phyloP scores from a whole-genome alignment of 2,113 vertebrate genomes.

The Sceloporus undulatus region DNA sequence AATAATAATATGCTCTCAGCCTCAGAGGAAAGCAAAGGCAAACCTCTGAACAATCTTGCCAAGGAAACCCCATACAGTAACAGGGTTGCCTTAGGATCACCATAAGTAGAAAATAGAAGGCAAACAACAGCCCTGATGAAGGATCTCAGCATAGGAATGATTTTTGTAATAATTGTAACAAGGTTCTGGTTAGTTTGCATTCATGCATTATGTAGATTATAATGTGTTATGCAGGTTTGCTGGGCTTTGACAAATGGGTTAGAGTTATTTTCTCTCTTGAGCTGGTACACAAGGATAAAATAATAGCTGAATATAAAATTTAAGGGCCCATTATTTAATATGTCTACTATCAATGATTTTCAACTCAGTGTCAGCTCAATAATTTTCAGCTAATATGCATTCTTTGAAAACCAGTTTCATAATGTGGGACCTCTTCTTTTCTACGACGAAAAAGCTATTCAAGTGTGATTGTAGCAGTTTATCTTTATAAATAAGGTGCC shows the following conservation, averaged over 20 bases:
- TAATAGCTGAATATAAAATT: slow-evolving; percentile 27
- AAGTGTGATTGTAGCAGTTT: slow-evolving; percentile 25
- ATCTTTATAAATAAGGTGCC: background rate
- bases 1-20: too few species aligned
- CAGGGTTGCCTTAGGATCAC: too few species aligned
- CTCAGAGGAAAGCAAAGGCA: too few species aligned
- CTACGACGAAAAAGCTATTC: slow-evolving; percentile 36
- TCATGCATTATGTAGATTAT: background rate
- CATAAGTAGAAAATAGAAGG: too few species aligned
- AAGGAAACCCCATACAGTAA: too few species aligned
- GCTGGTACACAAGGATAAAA: slow-evolving; percentile 2
- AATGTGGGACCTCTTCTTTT: slow-evolving; percentile 24
- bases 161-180: background rate
- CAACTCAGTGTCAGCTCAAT: background rate
- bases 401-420: too few species aligned
- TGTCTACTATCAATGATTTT: slow-evolving; percentile 26
- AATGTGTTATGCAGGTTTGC: background rate
- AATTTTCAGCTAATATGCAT: too few species aligned
- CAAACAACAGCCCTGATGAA: background rate
- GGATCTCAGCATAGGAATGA: background rate
- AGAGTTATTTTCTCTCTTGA: background rate
- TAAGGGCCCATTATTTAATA: slow-evolving; percentile 11
- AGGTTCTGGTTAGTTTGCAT: background rate
- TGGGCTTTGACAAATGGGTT: background rate
- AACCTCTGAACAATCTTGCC: too few species aligned